Base-by-base conservation (phyloP, 2,888 invertebrate genomes). In the Scrobipalpa costella region DNA sequence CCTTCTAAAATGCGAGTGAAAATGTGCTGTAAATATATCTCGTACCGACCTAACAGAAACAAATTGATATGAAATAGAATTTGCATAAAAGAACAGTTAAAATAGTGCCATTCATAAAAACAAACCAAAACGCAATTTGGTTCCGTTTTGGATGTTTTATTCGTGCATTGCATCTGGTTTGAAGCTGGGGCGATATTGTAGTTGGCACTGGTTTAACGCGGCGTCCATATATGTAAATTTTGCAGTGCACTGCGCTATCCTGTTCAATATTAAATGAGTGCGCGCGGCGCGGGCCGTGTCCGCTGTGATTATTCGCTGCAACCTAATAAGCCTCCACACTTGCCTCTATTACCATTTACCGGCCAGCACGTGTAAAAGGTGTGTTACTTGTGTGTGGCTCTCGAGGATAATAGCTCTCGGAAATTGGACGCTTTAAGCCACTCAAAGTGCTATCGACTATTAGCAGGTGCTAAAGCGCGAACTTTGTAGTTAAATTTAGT, bases 201-300 rank as follows among this genome's bases (percentile, higher is more conserved):
- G 71, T 73, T 75, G 74, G 74, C 74, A 73, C 70, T 65, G 71
- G 66, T 70, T 68, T 67, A 66, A 64, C 66, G 59, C 62, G 66
- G 64, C 65, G 60, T 63, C 67, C 63, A 65, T 61, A 68, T 70
- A 71, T 71, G 68, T 71, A 69, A 68, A 69, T 68, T 67, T 70
- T 71, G 69, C 66, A 68, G 71, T 68, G 75, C 75, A 74, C 72
- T 78, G 78, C 80, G 77, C 79, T 75, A 73, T 75, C 67, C 75
- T 76, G 80, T 79, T 84, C 81, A 85, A 86, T 86, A 86, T 80
- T 85, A 82, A 81, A 86, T 79, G 78, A 80, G 81, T 75, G 75
- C 78, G 74, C 76, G 75, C 78, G 74, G 74, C 72, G 70, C 73
- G 67, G 66, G 66, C 64, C 68, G 70, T 70, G 77, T 73, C 80